These are phyloP conservation scores for Alectoris magna DNA, from an alignment of 2,797 vertebrate species.

Conservation along the genomic window DNA sequence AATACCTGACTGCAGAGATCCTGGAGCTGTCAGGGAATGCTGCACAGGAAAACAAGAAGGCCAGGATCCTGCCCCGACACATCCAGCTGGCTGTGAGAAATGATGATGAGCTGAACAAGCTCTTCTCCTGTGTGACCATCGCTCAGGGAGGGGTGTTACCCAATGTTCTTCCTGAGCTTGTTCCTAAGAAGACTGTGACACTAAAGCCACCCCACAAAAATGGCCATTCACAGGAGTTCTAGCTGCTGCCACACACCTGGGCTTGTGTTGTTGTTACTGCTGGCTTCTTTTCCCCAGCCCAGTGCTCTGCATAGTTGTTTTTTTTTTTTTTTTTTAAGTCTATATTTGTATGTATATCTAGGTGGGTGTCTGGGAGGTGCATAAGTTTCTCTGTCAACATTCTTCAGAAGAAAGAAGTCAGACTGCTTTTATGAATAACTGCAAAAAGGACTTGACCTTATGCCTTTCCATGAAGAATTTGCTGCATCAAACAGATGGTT, in stretches of 20 bases:
- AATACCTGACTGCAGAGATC: slow-evolving; percentile 85
- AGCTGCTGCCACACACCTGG: not conserved
- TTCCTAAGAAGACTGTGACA: slow-evolving; percentile 73
- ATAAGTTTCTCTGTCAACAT: not conserved
- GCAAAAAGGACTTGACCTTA: not conserved
- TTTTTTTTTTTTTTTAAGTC: not conserved
- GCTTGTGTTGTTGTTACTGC: not conserved
- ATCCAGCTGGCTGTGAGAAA: slow-evolving; percentile 83
- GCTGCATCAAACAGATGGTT: not conserved
- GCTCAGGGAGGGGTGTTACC: slow-evolving; percentile 83
- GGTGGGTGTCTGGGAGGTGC: not conserved
- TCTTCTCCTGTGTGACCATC: slow-evolving; percentile 79
- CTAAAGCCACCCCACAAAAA: slow-evolving; percentile 15
- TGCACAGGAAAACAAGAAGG: slow-evolving; percentile 79
- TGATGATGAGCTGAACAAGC: slow-evolving; percentile 80
- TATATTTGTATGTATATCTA: not conserved
- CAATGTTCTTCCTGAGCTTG: slow-evolving; percentile 78
- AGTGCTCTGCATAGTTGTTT: not conserved
- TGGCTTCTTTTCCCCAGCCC: not conserved
- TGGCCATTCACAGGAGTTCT: slow-evolving; percentile 79
- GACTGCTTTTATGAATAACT: not conserved
- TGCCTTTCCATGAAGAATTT: not conserved
- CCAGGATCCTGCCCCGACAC: slow-evolving; percentile 81
- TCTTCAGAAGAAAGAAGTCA: not conserved
- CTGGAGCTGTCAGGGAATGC: slow-evolving; percentile 83